Conservation (phyloP, 2,888 invertebrate species). For the Agrochola litura region DNA sequence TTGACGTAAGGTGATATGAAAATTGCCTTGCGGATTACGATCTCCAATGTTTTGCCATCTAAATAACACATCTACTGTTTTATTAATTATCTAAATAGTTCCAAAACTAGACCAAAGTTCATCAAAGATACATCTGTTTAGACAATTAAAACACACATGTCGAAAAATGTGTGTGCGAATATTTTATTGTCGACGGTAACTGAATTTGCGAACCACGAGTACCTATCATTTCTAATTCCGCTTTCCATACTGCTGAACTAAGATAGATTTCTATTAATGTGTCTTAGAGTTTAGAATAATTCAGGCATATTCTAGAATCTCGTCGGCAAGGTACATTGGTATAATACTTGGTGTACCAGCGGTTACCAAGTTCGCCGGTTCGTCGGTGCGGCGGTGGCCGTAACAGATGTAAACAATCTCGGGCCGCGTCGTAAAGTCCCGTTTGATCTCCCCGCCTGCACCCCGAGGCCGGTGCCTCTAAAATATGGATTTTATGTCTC, state of each 20-base stretch:
- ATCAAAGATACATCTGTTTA: constrained; percentile 47
- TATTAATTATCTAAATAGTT: background rate
- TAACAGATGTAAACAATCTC: constrained; percentile 90
- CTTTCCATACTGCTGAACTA: background rate
- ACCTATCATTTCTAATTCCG: constrained; percentile 19
- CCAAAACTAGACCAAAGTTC: constrained; percentile 40
- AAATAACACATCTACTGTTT: background rate
- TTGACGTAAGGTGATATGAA: constrained; percentile 35
- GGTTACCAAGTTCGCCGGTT: constrained; percentile 85
- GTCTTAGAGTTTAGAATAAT: constrained; percentile 35
- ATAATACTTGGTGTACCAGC: constrained; percentile 81
- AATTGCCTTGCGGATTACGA: constrained; percentile 12
- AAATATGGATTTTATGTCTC: constrained; percentile 89
- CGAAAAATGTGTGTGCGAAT: constrained; percentile 36
- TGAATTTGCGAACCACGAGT: constrained; percentile 11
- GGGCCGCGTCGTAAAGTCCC: constrained; percentile 87
- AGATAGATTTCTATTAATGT: background rate
- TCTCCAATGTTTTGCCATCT: background rate
- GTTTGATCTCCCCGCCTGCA: constrained; percentile 87
- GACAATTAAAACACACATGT: constrained; percentile 54
- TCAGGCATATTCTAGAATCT: constrained; percentile 53
- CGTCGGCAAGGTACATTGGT: constrained; percentile 61
- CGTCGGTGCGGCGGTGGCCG: constrained; percentile 82
- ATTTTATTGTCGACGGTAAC: constrained; percentile 20
- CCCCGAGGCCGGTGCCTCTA: constrained; percentile 81